These are phyloP conservation scores for Helicoverpa assulta DNA, from an alignment of 2,888 invertebrate species.

Conservation along the genomic window DNA sequence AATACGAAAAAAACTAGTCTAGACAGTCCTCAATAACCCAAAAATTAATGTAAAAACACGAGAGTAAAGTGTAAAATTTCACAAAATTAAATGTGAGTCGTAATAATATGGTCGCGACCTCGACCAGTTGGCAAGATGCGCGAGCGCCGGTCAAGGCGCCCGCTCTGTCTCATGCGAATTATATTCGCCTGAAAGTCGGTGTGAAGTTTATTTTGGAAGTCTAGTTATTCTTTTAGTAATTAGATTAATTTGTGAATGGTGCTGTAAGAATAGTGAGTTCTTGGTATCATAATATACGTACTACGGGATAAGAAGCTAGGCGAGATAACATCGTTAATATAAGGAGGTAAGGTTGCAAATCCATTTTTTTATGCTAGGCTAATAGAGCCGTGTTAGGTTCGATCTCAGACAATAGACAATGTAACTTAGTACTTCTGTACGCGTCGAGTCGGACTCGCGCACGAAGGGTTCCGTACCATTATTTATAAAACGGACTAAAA, in stretches of 20 bases:
- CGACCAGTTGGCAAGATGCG: slow-evolving; percentile 59
- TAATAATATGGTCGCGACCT: slow-evolving; percentile 50
- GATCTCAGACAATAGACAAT: too few relatives aligned
- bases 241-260: background rate
- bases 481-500: too few relatives aligned
- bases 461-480: too few relatives aligned
- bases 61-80: slow-evolving; percentile 37
- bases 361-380: too few relatives aligned
- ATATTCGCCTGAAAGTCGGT: slow-evolving; percentile 43
- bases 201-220: slow-evolving; percentile 9
- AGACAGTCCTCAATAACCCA: background rate
- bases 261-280: background rate
- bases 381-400: too few relatives aligned
- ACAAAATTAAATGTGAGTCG: slow-evolving; percentile 29
- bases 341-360: too few relatives aligned
- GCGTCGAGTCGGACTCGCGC: too few relatives aligned
- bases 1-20: background rate
- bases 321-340: too few relatives aligned
- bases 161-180: slow-evolving; percentile 39
- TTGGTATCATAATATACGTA: too few relatives aligned
- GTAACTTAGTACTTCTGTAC: too few relatives aligned
- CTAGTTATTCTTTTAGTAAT: too few relatives aligned
- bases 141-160: slow-evolving; percentile 60
- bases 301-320: too few relatives aligned
- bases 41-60: slow-evolving; percentile 23